These are phyloP conservation scores for Folsomia candida DNA, from an alignment of 2,888 invertebrate genomes.

Conservation along the genomic window DNA sequence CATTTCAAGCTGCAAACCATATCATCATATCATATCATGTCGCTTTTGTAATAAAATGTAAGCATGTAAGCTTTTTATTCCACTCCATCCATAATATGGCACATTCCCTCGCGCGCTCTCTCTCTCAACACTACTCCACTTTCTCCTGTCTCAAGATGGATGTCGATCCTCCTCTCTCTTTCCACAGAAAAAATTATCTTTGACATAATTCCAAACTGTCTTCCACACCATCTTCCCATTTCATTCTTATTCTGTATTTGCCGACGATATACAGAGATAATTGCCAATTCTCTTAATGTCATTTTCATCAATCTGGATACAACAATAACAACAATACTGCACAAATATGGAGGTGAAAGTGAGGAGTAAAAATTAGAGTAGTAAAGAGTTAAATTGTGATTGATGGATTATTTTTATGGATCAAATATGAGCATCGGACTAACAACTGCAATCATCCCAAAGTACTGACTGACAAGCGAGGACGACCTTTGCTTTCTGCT, in stretches of 20 bases:
- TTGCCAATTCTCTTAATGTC: not conserved
- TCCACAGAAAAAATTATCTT: not conserved
- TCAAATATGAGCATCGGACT: too few species aligned
- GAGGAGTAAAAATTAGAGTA: not conserved
- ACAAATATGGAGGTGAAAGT: not conserved
- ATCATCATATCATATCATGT: not conserved
- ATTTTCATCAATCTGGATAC: too few species aligned
- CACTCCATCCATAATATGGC: not conserved
- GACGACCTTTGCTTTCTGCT: not conserved
- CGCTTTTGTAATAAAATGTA: not conserved
- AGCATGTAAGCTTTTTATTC: not conserved
- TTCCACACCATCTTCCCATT: not conserved
- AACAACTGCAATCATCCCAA: too few species aligned
- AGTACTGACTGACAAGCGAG: too few species aligned
- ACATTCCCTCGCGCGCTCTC: not conserved
- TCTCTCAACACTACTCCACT: not conserved
- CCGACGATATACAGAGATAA: too few species aligned
- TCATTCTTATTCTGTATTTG: not conserved
- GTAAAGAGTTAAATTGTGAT: not conserved
- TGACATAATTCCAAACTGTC: not conserved
- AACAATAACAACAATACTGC: not conserved
- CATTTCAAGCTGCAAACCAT: slow-evolving; percentile 25
- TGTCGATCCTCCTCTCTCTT: not conserved
- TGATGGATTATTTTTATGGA: too few species aligned
- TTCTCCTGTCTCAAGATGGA: not conserved